These are phyloP conservation scores for Tachuris rubrigastra DNA, from an alignment of 2,113 vertebrate species.

Conservation along the genomic window DNA sequence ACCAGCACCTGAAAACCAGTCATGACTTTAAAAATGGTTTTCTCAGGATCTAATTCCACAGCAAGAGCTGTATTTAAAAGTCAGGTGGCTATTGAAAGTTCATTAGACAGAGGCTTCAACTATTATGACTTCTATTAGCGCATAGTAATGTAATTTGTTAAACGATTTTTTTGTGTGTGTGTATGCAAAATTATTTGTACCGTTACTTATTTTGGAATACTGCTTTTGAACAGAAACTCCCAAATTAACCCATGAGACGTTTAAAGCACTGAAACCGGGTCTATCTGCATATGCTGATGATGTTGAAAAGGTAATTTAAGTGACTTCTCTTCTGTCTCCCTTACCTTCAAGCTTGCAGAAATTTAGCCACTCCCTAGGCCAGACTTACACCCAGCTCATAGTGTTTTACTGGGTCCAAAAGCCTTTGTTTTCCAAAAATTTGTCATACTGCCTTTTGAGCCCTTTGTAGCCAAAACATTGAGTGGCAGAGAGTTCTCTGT, in stretches of 20 bases:
- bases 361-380: not conserved
- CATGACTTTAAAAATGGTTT: not conserved
- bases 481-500: not conserved
- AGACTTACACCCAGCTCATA: not conserved
- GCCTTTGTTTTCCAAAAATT: not conserved
- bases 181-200: not conserved
- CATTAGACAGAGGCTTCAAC: not conserved
- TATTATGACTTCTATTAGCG: not conserved
- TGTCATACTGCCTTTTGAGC: not conserved
- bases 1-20: not conserved
- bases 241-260: constrained; percentile 83
- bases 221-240: constrained; percentile 78
- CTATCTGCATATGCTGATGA: constrained; percentile 92
- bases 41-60: not conserved
- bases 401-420: not conserved
- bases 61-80: not conserved
- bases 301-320: constrained; percentile 81
- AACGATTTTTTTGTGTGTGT: not conserved
- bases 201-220: not conserved
- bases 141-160: not conserved
- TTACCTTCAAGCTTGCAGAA: not conserved
- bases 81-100: not conserved
- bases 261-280: constrained; percentile 90
- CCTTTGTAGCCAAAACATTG: not conserved
- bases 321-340: not conserved